These are phyloP conservation scores for Eidolon helvum DNA, from an alignment of 2,113 vertebrate genomes.

Conservation along the genomic window DNA sequence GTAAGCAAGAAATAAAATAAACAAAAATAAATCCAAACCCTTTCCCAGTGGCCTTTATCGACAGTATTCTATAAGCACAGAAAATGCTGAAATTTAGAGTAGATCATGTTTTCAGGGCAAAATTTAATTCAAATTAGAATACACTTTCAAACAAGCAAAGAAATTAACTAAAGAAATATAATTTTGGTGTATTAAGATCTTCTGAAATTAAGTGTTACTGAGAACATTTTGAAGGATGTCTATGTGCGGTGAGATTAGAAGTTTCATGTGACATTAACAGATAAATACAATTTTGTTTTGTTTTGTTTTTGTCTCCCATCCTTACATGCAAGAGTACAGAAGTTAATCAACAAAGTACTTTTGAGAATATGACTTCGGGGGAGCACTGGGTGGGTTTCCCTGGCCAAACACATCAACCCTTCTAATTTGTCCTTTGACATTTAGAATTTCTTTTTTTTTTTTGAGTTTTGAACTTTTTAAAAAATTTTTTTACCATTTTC, in stretches of 20 bases:
- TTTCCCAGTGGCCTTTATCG: not conserved
- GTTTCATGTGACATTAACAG: not conserved
- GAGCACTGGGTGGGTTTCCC: not conserved
- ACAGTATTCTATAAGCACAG: not conserved
- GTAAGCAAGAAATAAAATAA: not conserved
- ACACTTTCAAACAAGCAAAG: not conserved
- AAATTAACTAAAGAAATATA: not conserved
- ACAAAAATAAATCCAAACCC: not conserved
- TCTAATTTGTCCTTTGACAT: not conserved
- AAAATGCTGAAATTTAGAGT: not conserved
- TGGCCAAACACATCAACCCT: not conserved
- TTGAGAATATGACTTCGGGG: not conserved
- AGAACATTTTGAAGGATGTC: not conserved
- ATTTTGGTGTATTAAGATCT: not conserved
- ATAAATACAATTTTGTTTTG: not conserved
- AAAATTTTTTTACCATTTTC: not conserved
- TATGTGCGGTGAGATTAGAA: not conserved
- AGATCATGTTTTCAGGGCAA: not conserved
- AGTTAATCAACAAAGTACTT: not conserved
- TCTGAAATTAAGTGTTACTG: not conserved
- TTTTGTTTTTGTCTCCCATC: not conserved
- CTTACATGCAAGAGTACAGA: not conserved
- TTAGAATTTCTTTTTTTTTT: not conserved
- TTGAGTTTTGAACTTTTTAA: not conserved
- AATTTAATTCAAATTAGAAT: not conserved